Evolutionary conservation across 2,113 vertebrate genomes (phyloP).

Genomic region (Prietella phreatophila): DNA sequence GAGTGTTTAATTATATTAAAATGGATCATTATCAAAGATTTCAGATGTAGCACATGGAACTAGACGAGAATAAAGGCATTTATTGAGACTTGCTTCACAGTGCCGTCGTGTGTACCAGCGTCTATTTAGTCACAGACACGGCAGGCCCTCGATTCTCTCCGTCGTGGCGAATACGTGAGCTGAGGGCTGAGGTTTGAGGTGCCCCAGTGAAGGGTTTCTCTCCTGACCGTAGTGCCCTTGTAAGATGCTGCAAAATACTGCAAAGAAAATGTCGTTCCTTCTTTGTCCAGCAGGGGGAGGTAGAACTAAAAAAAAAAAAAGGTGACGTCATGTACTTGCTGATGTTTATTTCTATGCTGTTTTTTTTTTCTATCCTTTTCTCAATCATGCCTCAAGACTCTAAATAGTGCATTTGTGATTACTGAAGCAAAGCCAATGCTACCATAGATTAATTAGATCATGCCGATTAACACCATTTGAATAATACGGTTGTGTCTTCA

Average conservation of each 20-base stretch:
- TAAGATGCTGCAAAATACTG: constrained; percentile 14
- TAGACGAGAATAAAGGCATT: background rate
- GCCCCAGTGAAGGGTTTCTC: background rate
- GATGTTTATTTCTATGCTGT: constrained; percentile 16
- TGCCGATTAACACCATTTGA: background rate
- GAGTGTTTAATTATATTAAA: background rate
- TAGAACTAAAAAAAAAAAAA: background rate
- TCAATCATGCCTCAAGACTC: background rate
- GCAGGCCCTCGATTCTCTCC: background rate
- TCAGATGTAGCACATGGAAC: background rate
- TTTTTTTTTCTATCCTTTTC: background rate
- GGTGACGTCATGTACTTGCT: constrained; percentile 36
- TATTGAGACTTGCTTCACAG: background rate
- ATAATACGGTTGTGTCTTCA: background rate
- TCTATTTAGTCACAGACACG: background rate
- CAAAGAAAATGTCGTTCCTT: background rate
- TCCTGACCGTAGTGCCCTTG: constrained; percentile 22
- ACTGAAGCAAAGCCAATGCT: background rate
- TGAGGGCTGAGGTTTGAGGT: background rate
- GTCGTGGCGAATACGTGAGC: background rate
- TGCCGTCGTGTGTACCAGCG: background rate
- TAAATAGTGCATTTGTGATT: background rate
- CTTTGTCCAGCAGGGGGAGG: constrained; percentile 24
- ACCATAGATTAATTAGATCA: background rate
- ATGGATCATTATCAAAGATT: background rate